Conservation (phyloP, 2,797 vertebrate species). For the Oreochromis grahami region DNA sequence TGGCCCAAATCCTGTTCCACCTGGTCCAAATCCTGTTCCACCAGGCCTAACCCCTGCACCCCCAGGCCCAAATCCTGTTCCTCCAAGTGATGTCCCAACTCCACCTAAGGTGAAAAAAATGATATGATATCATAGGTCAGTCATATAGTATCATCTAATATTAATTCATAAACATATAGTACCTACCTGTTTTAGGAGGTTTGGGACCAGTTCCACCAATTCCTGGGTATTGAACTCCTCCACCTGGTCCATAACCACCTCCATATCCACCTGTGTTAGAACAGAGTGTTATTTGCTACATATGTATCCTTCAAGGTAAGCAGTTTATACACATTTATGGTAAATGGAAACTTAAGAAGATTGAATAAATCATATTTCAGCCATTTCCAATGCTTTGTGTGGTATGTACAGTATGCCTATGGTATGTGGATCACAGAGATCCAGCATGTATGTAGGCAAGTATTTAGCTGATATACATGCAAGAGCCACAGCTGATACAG, state of each 20-base stretch:
- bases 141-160: neutral
- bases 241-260: conserved; percentile 50
- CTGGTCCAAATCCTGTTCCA: neutral
- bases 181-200: conserved; percentile 71
- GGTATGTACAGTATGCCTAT: neutral
- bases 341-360: neutral
- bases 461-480: neutral
- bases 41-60: conserved; percentile 24
- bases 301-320: neutral
- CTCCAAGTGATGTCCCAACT: conserved; percentile 33
- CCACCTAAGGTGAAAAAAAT: conserved; percentile 28
- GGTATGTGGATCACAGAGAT: neutral
- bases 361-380: neutral
- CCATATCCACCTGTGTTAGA: conserved; percentile 41
- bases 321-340: neutral
- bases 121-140: neutral
- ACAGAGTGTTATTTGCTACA: neutral
- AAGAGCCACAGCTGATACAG: neutral
- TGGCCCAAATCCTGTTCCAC: conserved; percentile 16
- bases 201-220: conserved; percentile 52
- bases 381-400: neutral
- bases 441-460: neutral
- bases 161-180: neutral
- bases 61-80: conserved; percentile 35
- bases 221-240: conserved; percentile 45